Evolutionary conservation across 2,113 vertebrate genomes (phyloP), one percentile per base, ranked within the genome.

Genomic region (Baryphthengus martii): DNA sequence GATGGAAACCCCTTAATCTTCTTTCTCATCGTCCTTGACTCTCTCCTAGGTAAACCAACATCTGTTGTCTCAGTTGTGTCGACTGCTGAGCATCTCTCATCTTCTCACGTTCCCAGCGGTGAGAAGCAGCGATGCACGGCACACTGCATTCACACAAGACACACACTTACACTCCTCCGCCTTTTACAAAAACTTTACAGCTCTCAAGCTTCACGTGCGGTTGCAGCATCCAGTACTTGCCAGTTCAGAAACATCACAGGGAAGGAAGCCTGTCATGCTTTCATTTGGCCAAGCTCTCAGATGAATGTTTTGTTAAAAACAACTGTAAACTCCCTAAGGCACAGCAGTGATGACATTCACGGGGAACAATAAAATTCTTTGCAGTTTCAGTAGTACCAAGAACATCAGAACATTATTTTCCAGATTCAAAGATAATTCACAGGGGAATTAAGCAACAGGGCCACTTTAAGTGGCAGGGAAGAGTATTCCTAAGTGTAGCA

Each of bases 1-100:
- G 72, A 94, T 92, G 85, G 92, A 76, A 90, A 73, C 28, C 39
- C 53, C 58, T 83, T 95, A 88, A 96, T 90, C 63, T 42, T 91
- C 62, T 68, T 76, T 80, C 29, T 88, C 59, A 55, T 40, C 0
- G 0, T 84, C 83, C 76, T 77, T 88, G 50, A 80, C 79, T 92
- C 78, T 85, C 65, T 80, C 39, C 76, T 70, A 93, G 79, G 68
- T 83, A 88, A 85, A 88, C 10, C 0, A 0, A 61, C 62, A 88
- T 90, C 82, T 94, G 92, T 66, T 83, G 71, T 88, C 58, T 82
- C 93, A 21, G 65, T 19, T 81, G 19, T 42, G 39, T 26, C 3
- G 1, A 33, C 61, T 87, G 47, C 87, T 18, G 19, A 85, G 35
- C 19, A 75, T 20, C 44, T 61, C 76, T 67, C 3, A 2, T 66